These are phyloP conservation scores for Glyptemys insculpta DNA, from an alignment of 2,797 vertebrate species.

Conservation along the genomic window DNA sequence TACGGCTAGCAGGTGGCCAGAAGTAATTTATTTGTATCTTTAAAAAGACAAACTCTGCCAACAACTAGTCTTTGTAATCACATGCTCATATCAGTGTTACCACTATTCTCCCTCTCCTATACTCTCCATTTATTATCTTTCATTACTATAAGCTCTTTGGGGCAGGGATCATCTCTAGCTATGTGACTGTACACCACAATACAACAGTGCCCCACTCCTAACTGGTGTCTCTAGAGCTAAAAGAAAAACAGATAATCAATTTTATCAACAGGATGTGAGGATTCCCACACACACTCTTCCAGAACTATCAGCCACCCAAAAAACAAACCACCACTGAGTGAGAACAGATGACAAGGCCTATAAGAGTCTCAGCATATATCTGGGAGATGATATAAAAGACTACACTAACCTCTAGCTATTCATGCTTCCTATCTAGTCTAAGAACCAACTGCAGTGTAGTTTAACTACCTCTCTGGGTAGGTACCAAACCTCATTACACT, in stretches of 20 bases:
- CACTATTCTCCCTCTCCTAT: background rate
- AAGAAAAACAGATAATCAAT: background rate
- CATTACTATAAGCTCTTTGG: background rate
- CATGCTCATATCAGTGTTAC: background rate
- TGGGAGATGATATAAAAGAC: background rate
- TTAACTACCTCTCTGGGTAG: background rate
- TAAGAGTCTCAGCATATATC: background rate
- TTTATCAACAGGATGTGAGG: background rate
- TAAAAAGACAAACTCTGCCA: background rate
- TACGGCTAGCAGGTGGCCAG: background rate
- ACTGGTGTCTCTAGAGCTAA: background rate
- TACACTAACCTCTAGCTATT: background rate
- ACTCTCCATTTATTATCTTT: background rate
- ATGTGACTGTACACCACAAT: background rate
- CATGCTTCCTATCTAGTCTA: background rate
- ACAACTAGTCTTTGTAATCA: background rate
- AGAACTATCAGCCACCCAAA: background rate
- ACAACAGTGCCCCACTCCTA: background rate
- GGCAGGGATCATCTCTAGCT: background rate
- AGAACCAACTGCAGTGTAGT: background rate
- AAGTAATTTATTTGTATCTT: background rate
- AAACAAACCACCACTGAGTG: background rate
- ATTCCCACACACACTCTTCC: background rate
- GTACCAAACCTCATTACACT: background rate
- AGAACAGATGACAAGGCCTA: background rate